These are phyloP conservation scores for Choreutis nemorana DNA, from an alignment of 2,888 invertebrate genomes.

Conservation along the genomic window DNA sequence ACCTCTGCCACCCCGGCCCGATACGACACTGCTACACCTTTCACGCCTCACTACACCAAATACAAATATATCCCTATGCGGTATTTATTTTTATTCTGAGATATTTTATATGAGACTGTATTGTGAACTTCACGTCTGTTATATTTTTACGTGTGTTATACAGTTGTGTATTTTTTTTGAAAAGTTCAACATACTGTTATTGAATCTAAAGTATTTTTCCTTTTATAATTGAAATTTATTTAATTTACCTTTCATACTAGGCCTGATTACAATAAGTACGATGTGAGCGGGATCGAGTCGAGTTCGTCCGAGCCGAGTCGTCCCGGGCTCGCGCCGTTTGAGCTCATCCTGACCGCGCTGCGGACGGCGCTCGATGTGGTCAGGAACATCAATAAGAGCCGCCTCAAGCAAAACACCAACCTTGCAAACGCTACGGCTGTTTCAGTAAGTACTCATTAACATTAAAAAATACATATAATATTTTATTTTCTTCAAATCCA, in stretches of 20 bases:
- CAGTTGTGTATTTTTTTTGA: no score
- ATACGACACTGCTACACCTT: conserved; percentile 52
- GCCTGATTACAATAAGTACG: no score
- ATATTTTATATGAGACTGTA: no score
- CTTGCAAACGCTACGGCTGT: conserved; percentile 12
- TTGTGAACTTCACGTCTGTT: no score
- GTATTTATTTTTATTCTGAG: no score
- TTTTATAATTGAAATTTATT: no score
- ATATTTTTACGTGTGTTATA: no score
- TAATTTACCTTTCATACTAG: no score
- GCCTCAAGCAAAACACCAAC: conserved; percentile 20
- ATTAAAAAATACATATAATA: conserved; percentile 1
- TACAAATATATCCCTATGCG: conserved; percentile 49
- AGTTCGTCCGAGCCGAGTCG: conserved; percentile 16
- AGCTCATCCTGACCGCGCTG: conserved; percentile 48
- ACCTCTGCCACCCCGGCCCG: conserved; percentile 32
- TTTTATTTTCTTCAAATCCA: no score
- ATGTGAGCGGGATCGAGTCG: no score
- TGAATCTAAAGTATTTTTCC: no score
- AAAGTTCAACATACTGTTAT: no score
- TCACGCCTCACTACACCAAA: conserved; percentile 34
- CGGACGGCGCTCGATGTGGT: conserved; percentile 52
- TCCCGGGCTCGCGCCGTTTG: conserved; percentile 36
- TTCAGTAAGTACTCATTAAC: conserved; percentile 2
- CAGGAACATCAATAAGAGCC: conserved; percentile 44